Evolutionary conservation across 2,888 invertebrate genomes (phyloP).

Genomic region (Zootermopsis nevadensis): DNA sequence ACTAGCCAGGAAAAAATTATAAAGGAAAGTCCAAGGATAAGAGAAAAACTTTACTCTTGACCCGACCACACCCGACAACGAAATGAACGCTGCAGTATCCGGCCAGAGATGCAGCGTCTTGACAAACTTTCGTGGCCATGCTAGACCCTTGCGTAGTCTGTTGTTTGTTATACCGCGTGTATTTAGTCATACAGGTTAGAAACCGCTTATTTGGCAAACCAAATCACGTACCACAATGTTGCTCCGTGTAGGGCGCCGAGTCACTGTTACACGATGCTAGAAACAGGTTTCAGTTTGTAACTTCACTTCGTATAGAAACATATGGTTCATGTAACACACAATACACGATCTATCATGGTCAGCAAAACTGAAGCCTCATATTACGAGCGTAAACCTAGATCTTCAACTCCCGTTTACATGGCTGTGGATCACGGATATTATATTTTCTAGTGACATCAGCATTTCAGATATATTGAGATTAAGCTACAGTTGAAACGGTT

Average conservation of each 20-base stretch:
- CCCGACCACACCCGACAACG: not conserved
- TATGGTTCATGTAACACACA: not conserved
- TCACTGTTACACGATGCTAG: conserved; percentile 14
- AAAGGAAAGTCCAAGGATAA: not conserved
- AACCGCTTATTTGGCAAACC: conserved; percentile 8
- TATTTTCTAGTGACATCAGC: too few species aligned
- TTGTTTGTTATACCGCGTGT: conserved; percentile 1
- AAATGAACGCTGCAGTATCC: not conserved
- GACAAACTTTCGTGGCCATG: not conserved
- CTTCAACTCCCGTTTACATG: not conserved
- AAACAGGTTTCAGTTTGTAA: not conserved
- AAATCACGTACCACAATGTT: not conserved
- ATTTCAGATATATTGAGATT: too few species aligned
- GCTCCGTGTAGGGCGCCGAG: not conserved
- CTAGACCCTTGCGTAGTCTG: too few species aligned
- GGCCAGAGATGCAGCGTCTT: not conserved
- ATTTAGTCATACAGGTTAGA: conserved; percentile 3
- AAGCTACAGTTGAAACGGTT: too few species aligned
- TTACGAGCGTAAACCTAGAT: not conserved
- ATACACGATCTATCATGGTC: not conserved
- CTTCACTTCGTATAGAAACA: not conserved
- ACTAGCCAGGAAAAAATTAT: not conserved
- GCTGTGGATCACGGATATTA: too few species aligned
- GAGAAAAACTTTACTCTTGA: not conserved
- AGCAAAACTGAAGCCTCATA: not conserved